A percentile compares a stretch with the other conserved stretches of the same genome.
These are phyloP conservation scores for Tyrophagus putrescentiae DNA, from an alignment of 1,140 invertebrate genomes.

Conservation along the genomic window DNA sequence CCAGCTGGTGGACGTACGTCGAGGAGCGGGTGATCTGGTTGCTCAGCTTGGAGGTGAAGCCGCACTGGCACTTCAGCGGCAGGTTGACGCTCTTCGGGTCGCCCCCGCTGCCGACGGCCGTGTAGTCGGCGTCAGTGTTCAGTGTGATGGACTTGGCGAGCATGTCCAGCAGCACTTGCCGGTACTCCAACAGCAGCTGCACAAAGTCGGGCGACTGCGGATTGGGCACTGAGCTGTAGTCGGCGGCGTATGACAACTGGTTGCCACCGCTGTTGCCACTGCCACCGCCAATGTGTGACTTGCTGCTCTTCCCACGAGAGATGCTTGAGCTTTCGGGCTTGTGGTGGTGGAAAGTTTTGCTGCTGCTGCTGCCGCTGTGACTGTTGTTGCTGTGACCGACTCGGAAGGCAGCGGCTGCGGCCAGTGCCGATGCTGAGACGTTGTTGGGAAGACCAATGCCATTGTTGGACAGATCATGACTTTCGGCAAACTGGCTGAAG, in stretches of 20 bases:
- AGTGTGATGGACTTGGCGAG: conserved; percentile 5
- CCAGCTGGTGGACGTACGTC: conserved; percentile 29
- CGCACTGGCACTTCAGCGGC: conserved; percentile 1
- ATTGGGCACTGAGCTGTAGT: conserved; percentile 1
- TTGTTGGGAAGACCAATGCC: background rate
- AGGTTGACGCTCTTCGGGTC: background rate
- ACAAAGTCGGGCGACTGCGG: background rate
- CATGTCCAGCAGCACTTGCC: conserved; percentile 12
- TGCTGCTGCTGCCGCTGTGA: background rate
- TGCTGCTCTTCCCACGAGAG: background rate
- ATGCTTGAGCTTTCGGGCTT: no score
- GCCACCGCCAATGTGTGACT: no score
- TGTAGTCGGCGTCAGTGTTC: background rate
- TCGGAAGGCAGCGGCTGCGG: background rate
- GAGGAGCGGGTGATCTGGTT: conserved; percentile 13
- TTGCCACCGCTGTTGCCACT: no score
- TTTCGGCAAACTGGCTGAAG: background rate
- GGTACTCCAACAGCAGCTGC: conserved; percentile 12
- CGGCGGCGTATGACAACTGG: background rate
- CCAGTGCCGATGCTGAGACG: background rate
- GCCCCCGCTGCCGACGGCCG: no score
- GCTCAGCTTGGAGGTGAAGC: conserved; percentile 2
- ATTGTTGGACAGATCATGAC: background rate
- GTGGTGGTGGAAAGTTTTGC: background rate
- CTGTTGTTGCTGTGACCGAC: background rate